phyloP scores from a whole-genome alignment of 2,888 invertebrate genomes.

The Zeuzera pyrina region DNA sequence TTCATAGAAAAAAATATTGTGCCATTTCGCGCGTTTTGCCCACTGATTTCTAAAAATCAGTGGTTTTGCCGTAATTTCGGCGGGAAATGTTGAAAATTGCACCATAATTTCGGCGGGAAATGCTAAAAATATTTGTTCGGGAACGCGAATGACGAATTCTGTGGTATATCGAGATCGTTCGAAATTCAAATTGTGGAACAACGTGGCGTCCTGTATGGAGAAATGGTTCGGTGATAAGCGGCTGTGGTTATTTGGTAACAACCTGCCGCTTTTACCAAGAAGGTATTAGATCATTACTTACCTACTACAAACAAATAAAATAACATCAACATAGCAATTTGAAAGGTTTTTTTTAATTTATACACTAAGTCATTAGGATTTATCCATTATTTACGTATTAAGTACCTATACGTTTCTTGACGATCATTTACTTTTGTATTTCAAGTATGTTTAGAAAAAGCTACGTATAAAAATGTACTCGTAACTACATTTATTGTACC shows the following conservation, averaged over 20 bases:
- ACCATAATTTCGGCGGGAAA: conserved; percentile 47
- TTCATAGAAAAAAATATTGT: conserved; percentile 11
- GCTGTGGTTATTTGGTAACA: conserved; percentile 92
- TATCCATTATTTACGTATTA: too few relatives aligned
- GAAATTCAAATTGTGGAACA: conserved; percentile 55
- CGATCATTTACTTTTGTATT: too few relatives aligned
- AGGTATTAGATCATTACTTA: too few relatives aligned
- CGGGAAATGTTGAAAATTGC: conserved; percentile 45
- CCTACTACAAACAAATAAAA: too few relatives aligned
- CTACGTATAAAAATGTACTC: too few relatives aligned
- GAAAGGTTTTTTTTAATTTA: too few relatives aligned
- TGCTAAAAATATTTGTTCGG: conserved; percentile 30
- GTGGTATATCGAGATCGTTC: conserved; percentile 30
- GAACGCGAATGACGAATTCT: conserved; percentile 52
- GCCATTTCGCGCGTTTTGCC: conserved; percentile 3
- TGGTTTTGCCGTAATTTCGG: conserved; percentile 22
- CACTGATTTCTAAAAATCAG: conserved; percentile 1
- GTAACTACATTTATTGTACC: too few relatives aligned
- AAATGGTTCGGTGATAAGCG: conserved; percentile 94
- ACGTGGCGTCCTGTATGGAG: conserved; percentile 82
- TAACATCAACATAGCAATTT: too few relatives aligned
- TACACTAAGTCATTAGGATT: too few relatives aligned
- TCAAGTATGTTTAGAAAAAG: too few relatives aligned
- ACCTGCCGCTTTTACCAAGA: conserved; percentile 87
- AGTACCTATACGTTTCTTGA: too few relatives aligned